Conservation (phyloP, 2,797 vertebrate genomes). For the Chiloscyllium punctatum region DNA sequence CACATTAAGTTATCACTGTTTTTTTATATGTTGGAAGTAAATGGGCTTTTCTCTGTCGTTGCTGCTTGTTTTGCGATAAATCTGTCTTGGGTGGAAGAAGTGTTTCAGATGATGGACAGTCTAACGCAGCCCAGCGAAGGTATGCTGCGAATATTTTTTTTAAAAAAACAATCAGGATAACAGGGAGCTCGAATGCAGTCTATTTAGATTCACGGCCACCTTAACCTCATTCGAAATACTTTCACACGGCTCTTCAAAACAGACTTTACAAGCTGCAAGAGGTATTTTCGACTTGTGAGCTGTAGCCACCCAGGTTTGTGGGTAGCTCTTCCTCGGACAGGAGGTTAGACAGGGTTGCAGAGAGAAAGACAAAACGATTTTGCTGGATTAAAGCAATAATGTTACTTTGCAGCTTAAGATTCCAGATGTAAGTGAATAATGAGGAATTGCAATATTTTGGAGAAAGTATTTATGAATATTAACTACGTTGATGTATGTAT, state of each 20-base stretch:
- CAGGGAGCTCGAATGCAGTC: neutral
- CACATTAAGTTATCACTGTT: neutral
- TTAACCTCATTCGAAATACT: slow-evolving; percentile 35
- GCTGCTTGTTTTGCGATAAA: neutral
- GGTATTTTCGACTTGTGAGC: slow-evolving; percentile 30
- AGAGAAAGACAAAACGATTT: no score
- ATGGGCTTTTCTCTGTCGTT: no score
- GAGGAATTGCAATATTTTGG: neutral
- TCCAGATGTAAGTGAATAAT: neutral
- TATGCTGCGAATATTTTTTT: neutral
- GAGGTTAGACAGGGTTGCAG: neutral
- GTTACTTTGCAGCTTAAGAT: neutral
- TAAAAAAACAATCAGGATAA: neutral
- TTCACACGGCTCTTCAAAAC: slow-evolving; percentile 11
- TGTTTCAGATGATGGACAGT: neutral
- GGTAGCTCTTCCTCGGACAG: neutral
- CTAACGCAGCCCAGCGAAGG: neutral
- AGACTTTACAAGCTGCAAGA: neutral
- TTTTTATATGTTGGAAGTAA: neutral
- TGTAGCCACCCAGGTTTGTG: slow-evolving; percentile 17
- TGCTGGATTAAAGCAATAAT: neutral
- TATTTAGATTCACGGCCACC: slow-evolving; percentile 24
- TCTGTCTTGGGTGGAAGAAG: neutral
- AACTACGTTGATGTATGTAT: neutral
- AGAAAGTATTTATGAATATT: neutral